Percentiles rank a stretch among this genome's conserved stretches.
Evolutionary conservation across 2,888 invertebrate species (phyloP).

Genomic region (Trichopoda pennipes): DNA sequence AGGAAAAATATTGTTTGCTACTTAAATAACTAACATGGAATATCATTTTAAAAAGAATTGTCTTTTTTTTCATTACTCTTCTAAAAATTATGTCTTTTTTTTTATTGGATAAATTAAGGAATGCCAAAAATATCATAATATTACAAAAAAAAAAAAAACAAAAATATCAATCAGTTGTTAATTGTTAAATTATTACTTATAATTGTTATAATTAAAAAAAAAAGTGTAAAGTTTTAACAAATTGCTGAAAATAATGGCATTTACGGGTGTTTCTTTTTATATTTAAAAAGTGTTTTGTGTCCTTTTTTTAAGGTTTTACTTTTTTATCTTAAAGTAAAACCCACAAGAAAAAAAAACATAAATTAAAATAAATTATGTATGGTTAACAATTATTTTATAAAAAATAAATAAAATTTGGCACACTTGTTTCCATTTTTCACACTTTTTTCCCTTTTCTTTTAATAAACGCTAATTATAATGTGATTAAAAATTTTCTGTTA

Average conservation of each 20-base stretch:
- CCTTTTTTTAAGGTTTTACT: slow-evolving; percentile 43
- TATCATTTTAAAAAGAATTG: slow-evolving; percentile 56
- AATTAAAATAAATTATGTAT: slow-evolving; percentile 60
- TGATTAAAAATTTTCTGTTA: slow-evolving; percentile 59
- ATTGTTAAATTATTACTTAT: background rate
- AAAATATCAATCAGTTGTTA: background rate
- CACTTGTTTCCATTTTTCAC: slow-evolving; percentile 78
- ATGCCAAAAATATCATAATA: slow-evolving; percentile 61
- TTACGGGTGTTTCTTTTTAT: slow-evolving; percentile 19
- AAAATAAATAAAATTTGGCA: slow-evolving; percentile 77
- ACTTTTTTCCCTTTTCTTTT: slow-evolving; percentile 45
- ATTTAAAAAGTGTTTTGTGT: slow-evolving; percentile 7
- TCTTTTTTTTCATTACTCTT: slow-evolving; percentile 36
- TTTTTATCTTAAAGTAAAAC: slow-evolving; percentile 27
- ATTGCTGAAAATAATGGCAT: slow-evolving; percentile 63
- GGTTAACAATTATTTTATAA: slow-evolving; percentile 70
- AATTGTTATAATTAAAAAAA: slow-evolving; percentile 27
- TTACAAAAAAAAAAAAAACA: background rate
- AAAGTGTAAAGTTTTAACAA: slow-evolving; percentile 61
- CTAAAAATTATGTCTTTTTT: slow-evolving; percentile 40
- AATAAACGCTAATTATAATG: slow-evolving; percentile 46
- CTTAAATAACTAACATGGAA: slow-evolving; percentile 58
- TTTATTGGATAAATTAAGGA: slow-evolving; percentile 51
- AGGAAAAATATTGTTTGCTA: background rate
- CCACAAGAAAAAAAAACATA: background rate